A percentile compares a stretch with the other conserved stretches of the same genome.
phyloP scores from a whole-genome alignment of 2,888 invertebrate species.

The Temnothorax rugatulus region DNA sequence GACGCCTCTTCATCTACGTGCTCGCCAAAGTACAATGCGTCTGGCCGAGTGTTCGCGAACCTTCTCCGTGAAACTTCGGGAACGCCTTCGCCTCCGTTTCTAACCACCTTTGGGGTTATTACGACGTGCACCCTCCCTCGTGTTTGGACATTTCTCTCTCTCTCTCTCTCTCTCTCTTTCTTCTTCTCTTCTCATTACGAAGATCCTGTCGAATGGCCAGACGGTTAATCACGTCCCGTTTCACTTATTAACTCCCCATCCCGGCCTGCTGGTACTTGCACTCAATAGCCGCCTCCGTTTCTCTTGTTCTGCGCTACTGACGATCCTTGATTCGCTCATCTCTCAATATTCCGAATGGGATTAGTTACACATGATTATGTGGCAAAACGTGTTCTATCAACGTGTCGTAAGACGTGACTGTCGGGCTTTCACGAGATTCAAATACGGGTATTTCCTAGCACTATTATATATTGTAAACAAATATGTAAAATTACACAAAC shows the following conservation, averaged over 20 bases:
- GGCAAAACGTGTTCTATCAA: background rate
- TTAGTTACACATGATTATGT: slow-evolving; percentile 44
- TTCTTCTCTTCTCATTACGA: background rate
- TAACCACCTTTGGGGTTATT: slow-evolving; percentile 72
- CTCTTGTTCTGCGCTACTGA: slow-evolving; percentile 31
- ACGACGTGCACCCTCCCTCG: slow-evolving; percentile 48
- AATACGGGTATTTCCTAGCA: background rate
- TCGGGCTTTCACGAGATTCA: background rate
- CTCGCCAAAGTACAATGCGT: slow-evolving; percentile 63
- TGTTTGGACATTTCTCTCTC: slow-evolving; percentile 46
- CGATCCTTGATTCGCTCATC: slow-evolving; percentile 26
- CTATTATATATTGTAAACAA: background rate
- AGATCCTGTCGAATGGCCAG: slow-evolving; percentile 58
- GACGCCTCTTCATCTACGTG: slow-evolving; percentile 51
- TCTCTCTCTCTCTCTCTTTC: background rate
- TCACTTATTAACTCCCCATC: slow-evolving; percentile 66
- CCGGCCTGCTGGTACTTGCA: slow-evolving; percentile 17
- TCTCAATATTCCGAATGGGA: slow-evolving; percentile 30
- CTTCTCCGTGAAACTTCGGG: slow-evolving; percentile 63
- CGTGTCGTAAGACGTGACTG: background rate
- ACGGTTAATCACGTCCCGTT: slow-evolving; percentile 73
- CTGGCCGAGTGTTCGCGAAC: slow-evolving; percentile 42
- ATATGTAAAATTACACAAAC: background rate
- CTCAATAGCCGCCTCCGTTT: slow-evolving; percentile 11
- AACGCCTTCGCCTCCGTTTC: slow-evolving; percentile 51